Conservation (phyloP, 2,797 vertebrate species). For the Thamnophis elegans region DNA sequence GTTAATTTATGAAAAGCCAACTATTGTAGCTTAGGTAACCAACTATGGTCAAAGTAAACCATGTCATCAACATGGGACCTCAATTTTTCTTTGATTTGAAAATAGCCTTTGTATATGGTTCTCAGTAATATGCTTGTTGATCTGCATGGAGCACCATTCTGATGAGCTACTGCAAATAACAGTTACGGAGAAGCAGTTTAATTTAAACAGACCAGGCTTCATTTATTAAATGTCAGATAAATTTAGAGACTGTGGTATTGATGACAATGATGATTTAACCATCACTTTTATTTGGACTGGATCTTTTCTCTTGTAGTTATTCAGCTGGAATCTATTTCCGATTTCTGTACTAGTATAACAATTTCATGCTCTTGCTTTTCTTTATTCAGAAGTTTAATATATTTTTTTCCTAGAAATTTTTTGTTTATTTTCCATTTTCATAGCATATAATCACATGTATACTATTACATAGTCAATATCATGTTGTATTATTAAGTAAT, state of each 20-base stretch:
- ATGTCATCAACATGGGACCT: not conserved
- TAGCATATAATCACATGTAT: too few species aligned
- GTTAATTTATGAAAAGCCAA: not conserved
- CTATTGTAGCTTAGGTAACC: not conserved
- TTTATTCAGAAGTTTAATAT: not conserved
- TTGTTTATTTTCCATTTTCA: too few species aligned
- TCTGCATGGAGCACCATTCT: not conserved
- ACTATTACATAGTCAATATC: too few species aligned
- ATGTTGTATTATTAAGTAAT: too few species aligned
- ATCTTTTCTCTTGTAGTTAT: not conserved
- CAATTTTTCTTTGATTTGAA: not conserved
- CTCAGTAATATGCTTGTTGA: not conserved
- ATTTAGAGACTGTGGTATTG: not conserved
- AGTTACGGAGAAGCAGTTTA: not conserved
- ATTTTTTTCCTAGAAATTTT: too few species aligned
- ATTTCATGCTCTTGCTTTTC: not conserved
- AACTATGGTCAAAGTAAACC: not conserved
- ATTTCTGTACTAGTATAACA: not conserved
- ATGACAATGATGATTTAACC: not conserved
- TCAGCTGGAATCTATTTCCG: not conserved
- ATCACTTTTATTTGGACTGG: not conserved
- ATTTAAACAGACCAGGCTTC: not conserved
- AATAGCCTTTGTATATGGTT: not conserved
- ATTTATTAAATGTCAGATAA: not conserved
- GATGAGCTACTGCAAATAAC: not conserved